Evolutionary conservation across 2,113 vertebrate species (phyloP), one percentile per base, ranked within the genome.

Genomic region (Condylura cristata): DNA sequence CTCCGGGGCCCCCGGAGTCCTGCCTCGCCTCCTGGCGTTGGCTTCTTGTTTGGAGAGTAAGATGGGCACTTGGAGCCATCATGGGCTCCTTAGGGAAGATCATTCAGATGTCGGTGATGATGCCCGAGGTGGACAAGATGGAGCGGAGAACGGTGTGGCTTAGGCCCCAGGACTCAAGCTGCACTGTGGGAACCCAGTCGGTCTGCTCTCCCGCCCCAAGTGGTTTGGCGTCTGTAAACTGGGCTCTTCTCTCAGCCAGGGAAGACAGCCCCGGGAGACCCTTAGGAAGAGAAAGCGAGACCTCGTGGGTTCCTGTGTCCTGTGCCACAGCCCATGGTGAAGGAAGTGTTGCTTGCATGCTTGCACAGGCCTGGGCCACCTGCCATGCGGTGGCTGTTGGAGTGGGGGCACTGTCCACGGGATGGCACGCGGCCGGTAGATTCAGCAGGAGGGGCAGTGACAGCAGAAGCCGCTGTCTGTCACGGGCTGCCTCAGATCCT

Each of bases 121-220:
- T 41, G 30, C 30, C 37, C 37, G 26, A 0, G 6, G 48, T 26
- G 2, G 2, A 24, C 34, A 0, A 14, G 17, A 4, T 3, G 32
- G 6, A 41, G 18, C 78, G 56, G 89, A 30, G 39, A 28, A 78
- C 26, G 46, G 28, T 13, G 51, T 4, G 1, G 75, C 48, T 70
- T 41, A 0, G 44, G 37, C 41, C 26, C 32, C 65, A 46, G 88
- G 51, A n/a, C 79, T 76, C 28, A 24, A 5, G 51, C 68, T 26
- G 17, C 41, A 24, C 22, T 0, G 3, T 8, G 30, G 66, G 44
- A n/a, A 37, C 24, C 7, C 17, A 6, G 37, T 53, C 11, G 1
- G 8, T 28, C 56, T 37, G 5, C 10, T 6, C 3, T 28, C 34
- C 32, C 32, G 48, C 26, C 8, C n/a, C 14, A 0, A 2, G 34